Evolutionary conservation across 2,797 vertebrate genomes (phyloP), one percentile per base, ranked within the genome.

Genomic region (Macropodus opercularis): DNA sequence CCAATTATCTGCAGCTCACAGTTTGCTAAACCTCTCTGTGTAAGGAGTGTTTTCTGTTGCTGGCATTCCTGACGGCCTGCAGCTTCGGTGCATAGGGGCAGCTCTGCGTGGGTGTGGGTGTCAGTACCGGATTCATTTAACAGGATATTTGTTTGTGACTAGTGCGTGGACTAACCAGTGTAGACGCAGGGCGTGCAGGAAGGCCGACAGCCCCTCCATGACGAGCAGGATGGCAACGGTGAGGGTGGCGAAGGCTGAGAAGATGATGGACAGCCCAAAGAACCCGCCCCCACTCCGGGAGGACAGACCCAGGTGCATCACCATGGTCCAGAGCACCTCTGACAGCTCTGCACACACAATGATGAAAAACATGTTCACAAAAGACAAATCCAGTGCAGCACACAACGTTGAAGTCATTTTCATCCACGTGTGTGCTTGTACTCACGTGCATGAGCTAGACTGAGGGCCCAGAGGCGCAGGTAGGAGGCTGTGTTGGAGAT

Each of bases 151-250:
- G 4, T 22, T 3, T 36, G 14, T 47, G 27, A 10, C 18, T 58
- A n/a, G 42, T 52, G 22, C 26, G 15, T 41, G n/a, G n/a, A 55
- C 93, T 94, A 68, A 98, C 97, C 97, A 98, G 91, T 98, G 97
- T 79, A 98, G 87, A 69, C 97, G 94, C 41, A 98, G 91, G 1
- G 97, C 97, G 0, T 98, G 97, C 59, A 98, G 91, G 65, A 98
- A 98, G 18, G 97, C 96, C 0, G 97, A 98, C n/a, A 98, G 92
- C 19, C 97, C 97, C 86, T 98, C 97, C 97, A 98, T 98, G 83
- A 98, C 79, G 63, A 98, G 93, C 23, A 98, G 93, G 80, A 98
- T 98, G 54, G 94, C 94, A 10, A 98, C 94, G 0, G 97, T 98
- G 69, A 98, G 90, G 0, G 89, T 91, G 67, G 96, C 94, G 2